Conservation (phyloP, 2,113 vertebrate species). For the Phaetusa simplex region DNA sequence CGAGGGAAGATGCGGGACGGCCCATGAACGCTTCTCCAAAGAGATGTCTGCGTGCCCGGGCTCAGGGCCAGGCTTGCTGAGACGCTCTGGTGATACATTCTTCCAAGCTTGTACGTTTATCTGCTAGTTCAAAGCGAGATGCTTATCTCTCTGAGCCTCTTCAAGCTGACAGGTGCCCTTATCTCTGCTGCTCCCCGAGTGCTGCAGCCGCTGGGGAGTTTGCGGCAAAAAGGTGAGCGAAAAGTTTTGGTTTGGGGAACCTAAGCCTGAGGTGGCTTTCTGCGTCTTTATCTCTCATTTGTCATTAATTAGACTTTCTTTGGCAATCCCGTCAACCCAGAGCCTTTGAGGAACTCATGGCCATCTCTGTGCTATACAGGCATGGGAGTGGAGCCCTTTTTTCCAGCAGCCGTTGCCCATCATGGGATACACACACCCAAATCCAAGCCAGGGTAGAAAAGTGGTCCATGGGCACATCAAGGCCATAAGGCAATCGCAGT, state of each 20-base stretch:
- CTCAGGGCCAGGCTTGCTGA: neutral
- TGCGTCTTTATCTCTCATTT: neutral
- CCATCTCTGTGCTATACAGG: neutral
- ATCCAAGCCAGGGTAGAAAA: neutral
- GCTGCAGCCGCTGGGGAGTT: neutral
- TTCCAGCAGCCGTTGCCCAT: neutral
- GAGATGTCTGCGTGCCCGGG: neutral
- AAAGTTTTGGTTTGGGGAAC: neutral
- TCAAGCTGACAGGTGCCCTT: conserved; percentile 21
- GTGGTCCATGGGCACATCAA: neutral
- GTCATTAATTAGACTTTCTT: fast-evolving
- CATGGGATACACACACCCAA: fast-evolving
- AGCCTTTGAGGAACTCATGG: neutral
- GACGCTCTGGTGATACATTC: neutral
- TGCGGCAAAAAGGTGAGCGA: neutral
- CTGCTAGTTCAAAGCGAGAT: neutral
- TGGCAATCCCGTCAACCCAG: neutral
- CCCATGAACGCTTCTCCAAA: neutral
- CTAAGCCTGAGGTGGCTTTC: neutral
- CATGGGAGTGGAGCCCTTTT: neutral
- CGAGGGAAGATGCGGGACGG: fast-evolving
- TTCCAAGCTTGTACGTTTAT: neutral
- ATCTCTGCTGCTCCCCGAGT: neutral
- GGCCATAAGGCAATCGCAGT: fast-evolving
- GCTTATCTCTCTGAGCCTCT: conserved; percentile 16